A percentile compares a stretch with the other conserved stretches of the same genome.
These are phyloP conservation scores for Megathymus violae DNA, from an alignment of 1,140 invertebrate genomes.

Conservation along the genomic window DNA sequence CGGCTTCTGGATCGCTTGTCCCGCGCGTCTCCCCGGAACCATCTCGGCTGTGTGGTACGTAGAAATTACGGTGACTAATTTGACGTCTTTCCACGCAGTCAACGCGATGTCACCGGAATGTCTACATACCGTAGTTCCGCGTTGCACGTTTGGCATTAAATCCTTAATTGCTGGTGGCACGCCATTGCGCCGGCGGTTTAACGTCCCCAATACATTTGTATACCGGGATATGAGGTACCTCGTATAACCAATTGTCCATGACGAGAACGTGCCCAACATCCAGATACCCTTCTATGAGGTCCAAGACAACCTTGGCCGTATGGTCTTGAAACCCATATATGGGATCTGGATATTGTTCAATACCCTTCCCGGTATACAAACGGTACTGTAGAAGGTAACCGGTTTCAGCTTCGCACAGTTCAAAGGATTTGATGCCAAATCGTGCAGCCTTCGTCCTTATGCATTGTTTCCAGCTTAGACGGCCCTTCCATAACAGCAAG, in stretches of 20 bases:
- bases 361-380: slow-evolving; percentile 34
- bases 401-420: slow-evolving; percentile 42
- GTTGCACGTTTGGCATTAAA: slow-evolving; percentile 16
- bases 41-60: slow-evolving; percentile 3
- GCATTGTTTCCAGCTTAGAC: slow-evolving; percentile 41
- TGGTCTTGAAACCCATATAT: slow-evolving; percentile 32
- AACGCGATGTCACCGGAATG: slow-evolving; percentile 40
- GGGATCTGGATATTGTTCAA: slow-evolving; percentile 10
- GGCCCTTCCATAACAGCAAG: slow-evolving; percentile 45
- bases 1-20: background rate
- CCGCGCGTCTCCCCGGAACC: background rate
- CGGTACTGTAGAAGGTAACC: slow-evolving; percentile 34
- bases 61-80: slow-evolving; percentile 41
- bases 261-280: slow-evolving; percentile 32
- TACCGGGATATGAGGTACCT: slow-evolving; percentile 29
- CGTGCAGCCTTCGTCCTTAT: slow-evolving; percentile 44
- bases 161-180: slow-evolving; percentile 32
- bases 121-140: slow-evolving; percentile 27
- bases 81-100: slow-evolving; percentile 43
- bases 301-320: slow-evolving; percentile 36
- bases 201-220: slow-evolving; percentile 38
- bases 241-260: slow-evolving; percentile 40
- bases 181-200: slow-evolving; percentile 32
- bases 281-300: slow-evolving; percentile 29
- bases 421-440: slow-evolving; percentile 46